Base-by-base conservation (phyloP, 2,797 vertebrate species). In the Tangara arthus region DNA sequence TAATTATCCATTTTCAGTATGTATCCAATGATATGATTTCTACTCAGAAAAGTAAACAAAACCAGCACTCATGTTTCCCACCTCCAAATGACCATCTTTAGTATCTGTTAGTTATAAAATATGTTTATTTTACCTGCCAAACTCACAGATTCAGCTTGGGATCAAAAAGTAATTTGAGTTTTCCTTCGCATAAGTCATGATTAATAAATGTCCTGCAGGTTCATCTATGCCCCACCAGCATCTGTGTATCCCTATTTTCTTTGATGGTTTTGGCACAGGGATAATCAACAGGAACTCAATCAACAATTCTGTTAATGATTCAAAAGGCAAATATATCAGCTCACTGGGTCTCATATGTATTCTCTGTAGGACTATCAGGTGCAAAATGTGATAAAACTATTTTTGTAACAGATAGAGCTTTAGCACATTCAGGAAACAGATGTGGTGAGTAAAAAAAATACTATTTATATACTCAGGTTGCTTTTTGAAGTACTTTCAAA, bases 221-320 rank as follows among this genome's bases (percentile, higher is more conserved):
- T 95, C 93, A 95, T 93, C 85, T 95, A 90, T 50, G 61, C 92
- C 95, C 79, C 93, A 94, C 78, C 93, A 95, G 90, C 92, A 95
- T 94, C 93, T 92, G 61, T 95, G 90, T 95, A 88, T 94, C 96
- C 93, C 94, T 96, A 91, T 93, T 91, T 96, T 96, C 93, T 94
- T 92, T 94, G 89, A 96, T 95, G 94, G 53, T 91, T 96, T 97
- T 97, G 96, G 87, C 92, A 92, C 90, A 96, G 90, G 83, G 83
- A 89, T 93, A 95, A 96, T 64, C 94, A 97, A 95, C 92, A 90
- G 95, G 88, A 97, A 94, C 86, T 95, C 93, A 93, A 90, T 90
- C 89, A 97, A 95, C 87, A 95, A 89, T 95, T 95, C 93, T 95
- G 93, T 96, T 97, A 94, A 96, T 95, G 93, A 97, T 96, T 95